Conservation (phyloP, 1,140 invertebrate species). For the Drosophila oshimai region DNA sequence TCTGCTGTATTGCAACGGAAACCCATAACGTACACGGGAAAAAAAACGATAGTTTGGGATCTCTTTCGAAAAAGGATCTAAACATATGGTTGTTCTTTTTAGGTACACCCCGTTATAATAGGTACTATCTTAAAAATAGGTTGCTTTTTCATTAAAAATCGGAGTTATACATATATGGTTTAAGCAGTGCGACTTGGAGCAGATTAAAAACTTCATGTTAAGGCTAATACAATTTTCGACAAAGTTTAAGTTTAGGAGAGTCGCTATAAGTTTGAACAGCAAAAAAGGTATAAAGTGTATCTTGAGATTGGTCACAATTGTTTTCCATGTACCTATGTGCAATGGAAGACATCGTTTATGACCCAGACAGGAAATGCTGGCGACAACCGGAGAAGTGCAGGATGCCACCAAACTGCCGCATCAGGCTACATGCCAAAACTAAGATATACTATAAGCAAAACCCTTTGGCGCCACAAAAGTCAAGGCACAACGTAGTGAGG, state of each 20-base stretch:
- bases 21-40: constrained; percentile 26
- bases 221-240: too few relatives aligned
- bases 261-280: too few relatives aligned
- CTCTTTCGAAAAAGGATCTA: too few relatives aligned
- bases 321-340: background rate
- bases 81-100: too few relatives aligned
- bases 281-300: background rate
- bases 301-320: background rate
- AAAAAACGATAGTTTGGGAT: background rate
- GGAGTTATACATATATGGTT: too few relatives aligned
- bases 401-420: constrained; percentile 44
- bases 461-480: constrained; percentile 23
- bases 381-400: constrained; percentile 22
- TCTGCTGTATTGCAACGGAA: constrained; percentile 37
- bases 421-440: constrained; percentile 50
- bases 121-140: too few relatives aligned
- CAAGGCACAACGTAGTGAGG: constrained; percentile 24
- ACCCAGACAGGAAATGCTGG: constrained; percentile 54
- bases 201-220: too few relatives aligned
- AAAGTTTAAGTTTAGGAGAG: too few relatives aligned
- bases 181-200: too few relatives aligned
- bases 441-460: background rate
- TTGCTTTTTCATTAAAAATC: too few relatives aligned
- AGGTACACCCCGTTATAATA: too few relatives aligned
- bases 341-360: constrained; percentile 52